Evolutionary conservation across 2,113 vertebrate genomes (phyloP), one percentile per base, ranked within the genome.

Genomic region (Zosterops hypoxanthus): DNA sequence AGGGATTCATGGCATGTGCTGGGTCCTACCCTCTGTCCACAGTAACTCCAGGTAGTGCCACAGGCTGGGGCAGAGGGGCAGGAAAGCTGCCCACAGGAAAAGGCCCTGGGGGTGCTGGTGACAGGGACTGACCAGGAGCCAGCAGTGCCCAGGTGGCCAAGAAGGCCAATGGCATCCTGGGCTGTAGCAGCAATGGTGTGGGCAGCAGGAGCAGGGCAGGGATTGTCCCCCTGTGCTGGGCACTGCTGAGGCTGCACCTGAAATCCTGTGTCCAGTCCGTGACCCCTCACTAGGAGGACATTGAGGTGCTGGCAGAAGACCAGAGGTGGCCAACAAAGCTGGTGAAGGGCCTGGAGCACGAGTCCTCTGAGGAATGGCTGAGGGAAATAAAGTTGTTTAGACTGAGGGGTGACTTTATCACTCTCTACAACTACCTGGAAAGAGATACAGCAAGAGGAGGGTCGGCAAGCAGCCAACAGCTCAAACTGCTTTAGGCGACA

Each of bases 141-240:
- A 64, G 49, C 0, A 0, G 17, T 36, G 36, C 3, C 44, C 68
- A 65, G 34, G 26, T 13, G 31, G 34, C 50, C 59, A 50, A 65
- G 31, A 26, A 34, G 18, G 59, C 11, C 31, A 44, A 2, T 11
- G 26, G 44, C 33, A 36, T 55, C 66, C 76, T 72, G 66, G 50
- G 8, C 31, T 34, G 17, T 0, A 2, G 0, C 21, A 72, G 36
- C 12, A 72, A 20, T 1, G 2, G 22, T 23, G 59, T 23, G 26
- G 42, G 9, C 50, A 81, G 68, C 31, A 72, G 59, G 21, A 13
- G 0, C 31, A 57, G 76, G 6, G 0, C 15, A 65, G 26, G 0
- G 34, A 42, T 6, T 23, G 11, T 31, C 8, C 25, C 20, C 12
- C 3, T 33, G 42, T 34, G 9, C 28, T 28, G 0, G 1, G 16